Base-by-base conservation (phyloP, 2,113 vertebrate genomes). In the Gnathonemus longibarbis region DNA sequence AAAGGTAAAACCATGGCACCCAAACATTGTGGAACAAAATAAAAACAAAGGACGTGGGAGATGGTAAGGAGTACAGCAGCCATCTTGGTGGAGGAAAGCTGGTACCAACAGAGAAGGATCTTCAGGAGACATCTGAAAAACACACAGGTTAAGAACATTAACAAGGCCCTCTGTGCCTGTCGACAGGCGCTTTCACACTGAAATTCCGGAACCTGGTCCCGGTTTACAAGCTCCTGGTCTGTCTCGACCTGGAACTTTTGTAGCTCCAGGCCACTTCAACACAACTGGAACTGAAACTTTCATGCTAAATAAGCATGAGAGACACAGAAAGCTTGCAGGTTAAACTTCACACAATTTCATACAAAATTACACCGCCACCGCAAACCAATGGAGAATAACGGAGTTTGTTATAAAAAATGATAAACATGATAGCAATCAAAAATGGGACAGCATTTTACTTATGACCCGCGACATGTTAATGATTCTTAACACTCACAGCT, bases 101-200 rank as follows among this genome's bases (percentile, higher is more conserved):
- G 94, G 94, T 94, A 95, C 94, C 95, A 92, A 91, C 90, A 88
- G 92, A 92, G 84, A 91, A 56, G 93, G 93, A 94, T 93, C 92
- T 96, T 98, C 97, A 98, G 94, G 97, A 98, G 94, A 98, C 97
- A 89, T 98, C 97, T 98, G 95, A 86, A 96, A 96, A 96, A 96
- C 49, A 90, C 45, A 85, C 4, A 9, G 48, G 80, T 17, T 9
- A 53, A 83, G 10, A 80, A 21, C 10, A 52, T 87, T 35, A 87
- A 87, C 46, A 50, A 3, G 80, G 7, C 39, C 19, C 19, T n/a
- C 62, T 27, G 62, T 70, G 62, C 62, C 27, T 1, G 3, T 70
- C 62, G 11, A 3, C 10, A 70, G 62, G 62, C 27, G n/a, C 62
- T 13, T 31, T 13, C 62, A 31, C 62, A 31, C 27, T 10, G 8